phyloP scores from a whole-genome alignment of 2,113 vertebrate genomes.

The Ageneiosus marmoratus region DNA sequence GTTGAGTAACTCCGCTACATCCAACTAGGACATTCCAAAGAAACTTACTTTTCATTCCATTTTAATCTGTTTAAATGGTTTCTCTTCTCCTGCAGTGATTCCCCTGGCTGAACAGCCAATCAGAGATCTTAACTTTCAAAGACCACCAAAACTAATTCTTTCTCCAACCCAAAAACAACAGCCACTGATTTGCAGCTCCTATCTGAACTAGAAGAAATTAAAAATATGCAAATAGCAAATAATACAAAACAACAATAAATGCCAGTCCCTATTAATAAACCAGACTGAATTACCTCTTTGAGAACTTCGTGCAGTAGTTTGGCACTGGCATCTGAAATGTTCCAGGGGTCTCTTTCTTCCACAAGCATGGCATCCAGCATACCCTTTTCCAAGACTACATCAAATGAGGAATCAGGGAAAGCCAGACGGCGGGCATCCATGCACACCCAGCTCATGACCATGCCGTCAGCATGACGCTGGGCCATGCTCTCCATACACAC shows the following conservation, averaged over 20 bases:
- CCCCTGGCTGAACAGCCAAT: not conserved
- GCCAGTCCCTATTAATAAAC: not conserved
- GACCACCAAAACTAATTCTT: not conserved
- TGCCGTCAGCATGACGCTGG: conserved; percentile 68
- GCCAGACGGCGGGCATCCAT: conserved; percentile 83
- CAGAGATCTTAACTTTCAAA: not conserved
- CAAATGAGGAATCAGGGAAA: conserved; percentile 77
- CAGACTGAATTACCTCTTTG: conserved; percentile 73
- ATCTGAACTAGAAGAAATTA: not conserved
- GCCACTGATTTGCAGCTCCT: not conserved
- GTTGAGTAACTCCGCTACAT: not conserved
- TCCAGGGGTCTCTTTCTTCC: conserved; percentile 85
- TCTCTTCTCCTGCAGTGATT: not conserved
- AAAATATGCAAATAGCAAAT: not conserved
- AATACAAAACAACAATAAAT: not conserved
- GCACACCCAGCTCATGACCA: conserved; percentile 81
- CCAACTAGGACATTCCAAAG: not conserved
- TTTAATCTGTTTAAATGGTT: not conserved
- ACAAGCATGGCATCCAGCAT: conserved; percentile 87
- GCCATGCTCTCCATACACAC: conserved; percentile 84
- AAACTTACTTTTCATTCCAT: not conserved
- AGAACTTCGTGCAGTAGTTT: conserved; percentile 77
- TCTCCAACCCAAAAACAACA: not conserved
- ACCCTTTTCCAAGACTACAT: conserved; percentile 89
- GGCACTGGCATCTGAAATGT: conserved; percentile 67